A percentile compares a stretch with the other conserved stretches of the same genome.
These are phyloP conservation scores for Epizoanthus stellaris DNA, from an alignment of 92 coral and sea anemone species.

Conservation along the genomic window DNA sequence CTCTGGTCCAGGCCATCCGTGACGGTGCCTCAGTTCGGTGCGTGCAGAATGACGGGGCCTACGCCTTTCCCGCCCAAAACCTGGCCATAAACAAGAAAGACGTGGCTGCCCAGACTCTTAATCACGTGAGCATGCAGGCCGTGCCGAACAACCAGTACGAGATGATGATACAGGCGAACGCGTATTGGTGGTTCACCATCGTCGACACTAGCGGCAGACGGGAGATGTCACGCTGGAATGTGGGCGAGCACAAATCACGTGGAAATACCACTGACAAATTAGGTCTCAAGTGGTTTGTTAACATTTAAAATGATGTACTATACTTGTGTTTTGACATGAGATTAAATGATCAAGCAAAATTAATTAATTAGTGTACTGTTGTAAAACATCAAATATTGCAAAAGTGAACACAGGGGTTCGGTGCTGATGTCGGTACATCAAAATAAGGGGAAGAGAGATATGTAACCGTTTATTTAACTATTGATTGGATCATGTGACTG, in stretches of 20 bases:
- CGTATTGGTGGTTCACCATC: conserved; percentile 91
- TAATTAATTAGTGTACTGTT: too few relatives aligned
- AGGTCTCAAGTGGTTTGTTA: conserved; percentile 81
- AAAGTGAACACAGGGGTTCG: too few relatives aligned
- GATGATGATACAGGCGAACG: conserved; percentile 67
- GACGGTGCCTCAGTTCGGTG: conserved; percentile 84
- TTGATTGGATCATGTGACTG: too few relatives aligned
- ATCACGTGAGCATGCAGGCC: conserved; percentile 70
- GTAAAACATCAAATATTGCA: too few relatives aligned
- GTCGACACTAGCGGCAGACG: conserved; percentile 75
- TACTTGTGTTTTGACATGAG: too few relatives aligned
- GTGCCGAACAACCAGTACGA: conserved; percentile 58
- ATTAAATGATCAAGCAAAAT: too few relatives aligned
- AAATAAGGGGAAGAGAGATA: too few relatives aligned
- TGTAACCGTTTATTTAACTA: too few relatives aligned
- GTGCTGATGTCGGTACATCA: too few relatives aligned
- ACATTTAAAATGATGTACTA: conserved; percentile 33
- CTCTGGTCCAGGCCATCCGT: conserved; percentile 69
- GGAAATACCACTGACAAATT: conserved; percentile 68
- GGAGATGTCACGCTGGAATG: conserved; percentile 89
- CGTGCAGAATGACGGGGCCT: conserved; percentile 59
- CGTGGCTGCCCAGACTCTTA: conserved; percentile 77
- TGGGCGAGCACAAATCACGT: conserved; percentile 68
- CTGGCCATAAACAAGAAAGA: conserved; percentile 61
- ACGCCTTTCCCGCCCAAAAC: conserved; percentile 80